Percentiles rank a stretch among this genome's conserved stretches.
Conservation (phyloP, 2,888 invertebrate genomes). For the Drosophila ezoana region DNA sequence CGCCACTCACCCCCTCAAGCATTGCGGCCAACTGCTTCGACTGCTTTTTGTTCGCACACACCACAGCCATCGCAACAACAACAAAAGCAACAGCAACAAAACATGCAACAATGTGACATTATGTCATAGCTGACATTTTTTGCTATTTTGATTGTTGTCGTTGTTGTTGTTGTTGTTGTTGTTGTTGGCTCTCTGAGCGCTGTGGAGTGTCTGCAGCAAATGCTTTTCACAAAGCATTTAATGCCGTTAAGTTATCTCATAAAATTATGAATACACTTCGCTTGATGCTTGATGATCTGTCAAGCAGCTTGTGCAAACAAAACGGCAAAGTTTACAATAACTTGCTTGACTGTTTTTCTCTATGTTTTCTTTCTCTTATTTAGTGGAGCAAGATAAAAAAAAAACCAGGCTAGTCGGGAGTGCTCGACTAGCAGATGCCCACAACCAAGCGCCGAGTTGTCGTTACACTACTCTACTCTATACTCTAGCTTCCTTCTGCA, state of each 20-base stretch:
- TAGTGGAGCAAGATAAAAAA: too few relatives aligned
- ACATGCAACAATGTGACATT: constrained; percentile 58
- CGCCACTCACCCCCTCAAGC: too few relatives aligned
- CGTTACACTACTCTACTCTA: too few relatives aligned
- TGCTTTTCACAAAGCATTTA: constrained; percentile 15
- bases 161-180: constrained; percentile 11
- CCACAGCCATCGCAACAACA: constrained; percentile 5
- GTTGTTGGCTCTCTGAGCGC: constrained; percentile 16
- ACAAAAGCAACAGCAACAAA: constrained; percentile 15
- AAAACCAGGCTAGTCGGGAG: too few relatives aligned
- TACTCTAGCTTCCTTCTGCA: too few relatives aligned
- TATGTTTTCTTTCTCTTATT: too few relatives aligned
- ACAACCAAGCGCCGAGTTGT: too few relatives aligned
- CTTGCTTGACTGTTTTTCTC: neutral
- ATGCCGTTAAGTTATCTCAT: constrained; percentile 41
- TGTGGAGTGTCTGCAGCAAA: constrained; percentile 38
- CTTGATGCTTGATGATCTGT: constrained; percentile 15
- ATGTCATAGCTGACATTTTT: constrained; percentile 56
- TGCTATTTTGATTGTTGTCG: constrained; percentile 26
- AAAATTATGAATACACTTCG: constrained; percentile 39
- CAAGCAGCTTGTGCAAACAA: constrained; percentile 9
- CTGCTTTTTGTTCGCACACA: constrained; percentile 20
- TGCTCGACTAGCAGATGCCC: too few relatives aligned
- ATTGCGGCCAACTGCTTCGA: constrained; percentile 1
- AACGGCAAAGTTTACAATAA: too few relatives aligned